Base-by-base conservation (phyloP, 1,140 invertebrate genomes). In the Musca domestica region DNA sequence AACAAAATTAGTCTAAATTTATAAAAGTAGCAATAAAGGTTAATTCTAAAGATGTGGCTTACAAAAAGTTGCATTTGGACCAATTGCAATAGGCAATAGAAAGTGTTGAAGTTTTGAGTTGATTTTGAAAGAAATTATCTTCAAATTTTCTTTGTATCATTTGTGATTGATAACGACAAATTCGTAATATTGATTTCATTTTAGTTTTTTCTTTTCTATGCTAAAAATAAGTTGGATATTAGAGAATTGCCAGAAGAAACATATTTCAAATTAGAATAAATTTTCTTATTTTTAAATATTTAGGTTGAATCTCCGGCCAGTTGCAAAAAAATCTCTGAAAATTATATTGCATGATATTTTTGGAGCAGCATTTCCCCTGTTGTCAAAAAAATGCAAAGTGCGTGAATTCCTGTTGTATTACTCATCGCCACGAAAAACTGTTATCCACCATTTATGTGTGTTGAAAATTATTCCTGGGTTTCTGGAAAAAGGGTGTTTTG, bases 101-200 rank as follows among this genome's bases (percentile, higher is more conserved):
- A 25, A 17, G 22, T 30, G 17, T 66, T 51, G 64, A 47, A 66
- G 48, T 3, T 27, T 23, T 48, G 15, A 17, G 52, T 25, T 14
- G 22, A 51, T 51, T 51, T 51, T 51, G 22, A 1, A 56, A 10
- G 27, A 25, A 56, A 25, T 56, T 23, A 25, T 61, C 19, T 61
- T n/a, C 17, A 34, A 34, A 25, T 25, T 30, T 17, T 19, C 7
- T n/a, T 19, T 27, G 2, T 17, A 41, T 6, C 12, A 34, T 19
- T 61, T 61, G 27, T 34, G 56, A 17, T 19, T 5, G 6, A 41
- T 19, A 61, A 41, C n/a, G 56, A 61, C 56, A 61, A 20, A 61
- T 19, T 61, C 30, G 34, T 41, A 41, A 17, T 34, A 61, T 17
- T 19, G 19, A 61, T 34, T 12, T 27, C 56, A 61, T 61, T 58